phyloP scores from a whole-genome alignment of 53 echinoderm and acorn worm species.

The Crossaster papposus region DNA sequence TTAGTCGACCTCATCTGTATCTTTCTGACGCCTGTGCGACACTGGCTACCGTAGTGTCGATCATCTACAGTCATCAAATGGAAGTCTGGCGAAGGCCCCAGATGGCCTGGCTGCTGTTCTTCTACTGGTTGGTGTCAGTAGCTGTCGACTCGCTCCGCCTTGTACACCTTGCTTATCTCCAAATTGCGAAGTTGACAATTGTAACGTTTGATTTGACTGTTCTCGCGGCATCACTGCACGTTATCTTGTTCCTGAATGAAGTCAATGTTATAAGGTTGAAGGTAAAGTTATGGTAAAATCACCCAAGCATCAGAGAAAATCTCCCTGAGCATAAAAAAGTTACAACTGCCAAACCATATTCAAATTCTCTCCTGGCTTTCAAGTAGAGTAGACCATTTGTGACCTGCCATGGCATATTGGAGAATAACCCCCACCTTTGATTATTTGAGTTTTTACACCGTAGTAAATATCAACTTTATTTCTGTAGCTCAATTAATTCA shows the following conservation, averaged over 20 bases:
- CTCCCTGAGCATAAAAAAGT: no score
- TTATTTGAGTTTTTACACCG: no score
- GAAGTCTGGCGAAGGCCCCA: constrained; percentile 38
- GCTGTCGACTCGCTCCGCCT: not conserved
- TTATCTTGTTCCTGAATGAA: constrained; percentile 33
- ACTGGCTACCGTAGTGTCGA: constrained; percentile 10
- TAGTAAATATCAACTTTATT: no score
- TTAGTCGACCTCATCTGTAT: constrained; percentile 49
- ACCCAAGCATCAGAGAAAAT: no score
- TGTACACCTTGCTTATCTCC: constrained; percentile 22
- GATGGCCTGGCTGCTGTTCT: constrained; percentile 33
- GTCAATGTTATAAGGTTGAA: constrained; percentile 51
- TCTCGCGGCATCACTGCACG: constrained; percentile 1
- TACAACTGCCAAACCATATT: no score
- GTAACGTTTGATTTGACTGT: constrained; percentile 36
- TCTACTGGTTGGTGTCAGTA: constrained; percentile 6
- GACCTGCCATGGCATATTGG: no score
- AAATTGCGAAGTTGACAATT: constrained; percentile 7
- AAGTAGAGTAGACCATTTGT: no score
- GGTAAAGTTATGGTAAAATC: constrained; percentile 9
- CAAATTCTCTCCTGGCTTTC: no score
- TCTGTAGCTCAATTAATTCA: no score
- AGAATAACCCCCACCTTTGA: no score
- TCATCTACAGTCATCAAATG: constrained; percentile 41
- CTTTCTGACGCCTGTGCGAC: constrained; percentile 49